phyloP scores from a whole-genome alignment of 2,113 vertebrate species.

The Elaphurus davidianus region DNA sequence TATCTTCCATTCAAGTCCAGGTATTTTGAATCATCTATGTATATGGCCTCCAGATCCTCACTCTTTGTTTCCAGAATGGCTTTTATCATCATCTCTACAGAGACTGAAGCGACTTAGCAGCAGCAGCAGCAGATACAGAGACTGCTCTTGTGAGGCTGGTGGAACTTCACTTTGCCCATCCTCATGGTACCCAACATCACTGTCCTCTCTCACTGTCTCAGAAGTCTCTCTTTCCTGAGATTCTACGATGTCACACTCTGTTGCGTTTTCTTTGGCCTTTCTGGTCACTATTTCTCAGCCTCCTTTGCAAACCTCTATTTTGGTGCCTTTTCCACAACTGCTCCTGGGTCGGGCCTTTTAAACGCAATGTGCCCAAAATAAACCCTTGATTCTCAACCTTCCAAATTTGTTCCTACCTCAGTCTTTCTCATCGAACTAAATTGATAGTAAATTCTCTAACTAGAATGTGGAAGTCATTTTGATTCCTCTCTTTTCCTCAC shows the following conservation, averaged over 20 bases:
- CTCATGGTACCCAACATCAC: background rate
- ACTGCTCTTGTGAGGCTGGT: background rate
- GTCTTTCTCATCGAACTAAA: background rate
- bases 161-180: background rate
- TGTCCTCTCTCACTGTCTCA: background rate
- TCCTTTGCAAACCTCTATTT: background rate
- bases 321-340: background rate
- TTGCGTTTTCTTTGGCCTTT: background rate
- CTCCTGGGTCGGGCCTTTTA: background rate
- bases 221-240: background rate
- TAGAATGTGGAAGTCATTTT: background rate
- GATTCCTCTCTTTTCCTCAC: background rate
- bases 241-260: background rate
- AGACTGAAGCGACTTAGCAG: too few species aligned
- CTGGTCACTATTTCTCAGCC: background rate
- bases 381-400: background rate
- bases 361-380: background rate
- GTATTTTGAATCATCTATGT: background rate
- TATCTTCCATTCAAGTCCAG: background rate
- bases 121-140: background rate
- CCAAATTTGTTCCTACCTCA: background rate
- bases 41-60: accelerated
- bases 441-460: background rate
- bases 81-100: background rate
- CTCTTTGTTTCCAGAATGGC: too few species aligned